Evolutionary conservation across 2,888 invertebrate genomes (phyloP).

Genomic region (Anarsia innoxiella): DNA sequence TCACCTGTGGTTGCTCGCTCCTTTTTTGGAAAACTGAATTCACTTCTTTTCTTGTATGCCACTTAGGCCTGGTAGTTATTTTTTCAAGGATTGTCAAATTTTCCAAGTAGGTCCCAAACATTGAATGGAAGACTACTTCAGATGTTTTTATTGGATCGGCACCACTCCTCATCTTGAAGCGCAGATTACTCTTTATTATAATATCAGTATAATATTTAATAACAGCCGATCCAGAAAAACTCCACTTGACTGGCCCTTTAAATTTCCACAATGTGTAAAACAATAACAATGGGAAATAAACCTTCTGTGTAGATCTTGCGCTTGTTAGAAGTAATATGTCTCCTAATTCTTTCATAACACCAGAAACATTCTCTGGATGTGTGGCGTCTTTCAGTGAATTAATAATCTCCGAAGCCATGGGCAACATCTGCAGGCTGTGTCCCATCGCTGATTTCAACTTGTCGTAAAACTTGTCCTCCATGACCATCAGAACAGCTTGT

Average conservation of each 20-base stretch:
- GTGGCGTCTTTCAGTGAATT: conserved; percentile 16
- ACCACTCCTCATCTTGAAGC: conserved; percentile 14
- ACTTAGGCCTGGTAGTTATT: conserved; percentile 12
- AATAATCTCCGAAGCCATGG: conserved; percentile 21
- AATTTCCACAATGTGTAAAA: no score
- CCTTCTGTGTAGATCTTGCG: conserved; percentile 21
- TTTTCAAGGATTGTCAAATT: conserved; percentile 10
- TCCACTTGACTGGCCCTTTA: no score
- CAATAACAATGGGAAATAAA: conserved; percentile 19
- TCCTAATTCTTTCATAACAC: conserved; percentile 23
- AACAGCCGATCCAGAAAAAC: conserved; percentile 7
- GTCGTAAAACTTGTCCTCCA: conserved; percentile 19
- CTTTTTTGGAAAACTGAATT: conserved; percentile 16
- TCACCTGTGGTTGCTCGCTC: conserved; percentile 3
- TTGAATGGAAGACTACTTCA: conserved; percentile 19
- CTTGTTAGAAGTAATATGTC: conserved; percentile 23
- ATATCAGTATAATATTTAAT: no score
- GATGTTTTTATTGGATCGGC: conserved; percentile 14
- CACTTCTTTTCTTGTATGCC: conserved; percentile 14
- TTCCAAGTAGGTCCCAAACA: conserved; percentile 21
- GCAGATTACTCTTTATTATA: conserved; percentile 13
- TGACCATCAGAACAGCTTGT: conserved; percentile 18
- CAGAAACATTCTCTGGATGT: conserved; percentile 20
- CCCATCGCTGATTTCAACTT: conserved; percentile 17
- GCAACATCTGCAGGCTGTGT: conserved; percentile 25